These are phyloP conservation scores for Euzophera pinguis DNA, from an alignment of 2,888 invertebrate genomes.

Conservation along the genomic window DNA sequence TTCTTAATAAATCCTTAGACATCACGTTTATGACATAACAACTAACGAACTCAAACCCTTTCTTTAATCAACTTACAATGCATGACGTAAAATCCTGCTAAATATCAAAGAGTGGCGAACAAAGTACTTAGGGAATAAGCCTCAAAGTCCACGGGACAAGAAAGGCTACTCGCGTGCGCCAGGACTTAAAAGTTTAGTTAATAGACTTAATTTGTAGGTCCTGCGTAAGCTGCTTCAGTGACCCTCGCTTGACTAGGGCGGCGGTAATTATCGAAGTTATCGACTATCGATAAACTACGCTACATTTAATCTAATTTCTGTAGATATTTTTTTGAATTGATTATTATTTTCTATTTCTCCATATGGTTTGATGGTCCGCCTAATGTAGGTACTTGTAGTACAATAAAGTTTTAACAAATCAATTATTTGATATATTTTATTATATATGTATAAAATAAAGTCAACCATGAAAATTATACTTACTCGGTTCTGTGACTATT, in stretches of 20 bases:
- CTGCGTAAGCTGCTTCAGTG: constrained; percentile 68
- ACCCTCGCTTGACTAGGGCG: constrained; percentile 47
- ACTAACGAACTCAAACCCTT: background rate
- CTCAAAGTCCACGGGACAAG: constrained; percentile 67
- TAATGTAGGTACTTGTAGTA: too few relatives aligned
- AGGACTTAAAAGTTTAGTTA: constrained; percentile 78
- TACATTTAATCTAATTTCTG: too few relatives aligned
- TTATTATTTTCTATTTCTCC: too few relatives aligned
- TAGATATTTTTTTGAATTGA: too few relatives aligned
- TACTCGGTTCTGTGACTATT: too few relatives aligned
- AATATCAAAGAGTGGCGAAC: constrained; percentile 57
- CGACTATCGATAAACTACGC: constrained; percentile 45
- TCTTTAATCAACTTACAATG: constrained; percentile 17
- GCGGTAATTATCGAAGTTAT: constrained; percentile 32
- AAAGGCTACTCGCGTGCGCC: constrained; percentile 72
- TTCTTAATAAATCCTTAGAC: too few relatives aligned
- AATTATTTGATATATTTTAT: too few relatives aligned
- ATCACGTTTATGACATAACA: background rate
- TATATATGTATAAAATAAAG: too few relatives aligned
- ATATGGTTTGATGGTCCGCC: too few relatives aligned
- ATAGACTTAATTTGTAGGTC: constrained; percentile 78
- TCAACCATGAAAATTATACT: too few relatives aligned
- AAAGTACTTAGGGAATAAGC: constrained; percentile 75
- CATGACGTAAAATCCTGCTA: constrained; percentile 47
- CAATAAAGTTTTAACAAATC: too few relatives aligned